Evolutionary conservation across 2,888 invertebrate species (phyloP).

Genomic region (Agrochola macilenta): DNA sequence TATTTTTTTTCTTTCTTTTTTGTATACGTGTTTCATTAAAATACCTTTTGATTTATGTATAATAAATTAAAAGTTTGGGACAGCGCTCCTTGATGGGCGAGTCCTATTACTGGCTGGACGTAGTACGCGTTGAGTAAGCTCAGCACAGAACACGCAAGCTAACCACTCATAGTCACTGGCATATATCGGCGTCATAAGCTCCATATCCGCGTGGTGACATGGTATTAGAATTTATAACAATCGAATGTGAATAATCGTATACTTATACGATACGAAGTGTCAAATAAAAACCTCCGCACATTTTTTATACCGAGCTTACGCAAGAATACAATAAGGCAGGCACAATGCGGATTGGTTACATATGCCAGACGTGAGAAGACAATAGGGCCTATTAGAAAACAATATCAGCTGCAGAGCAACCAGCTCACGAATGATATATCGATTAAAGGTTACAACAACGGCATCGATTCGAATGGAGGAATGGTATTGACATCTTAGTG

Average conservation of each 20-base stretch:
- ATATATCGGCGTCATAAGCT: too few species aligned
- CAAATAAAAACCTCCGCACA: constrained; percentile 44
- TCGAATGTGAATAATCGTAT: constrained; percentile 45
- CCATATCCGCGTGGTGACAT: constrained; percentile 4
- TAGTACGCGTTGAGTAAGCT: too few species aligned
- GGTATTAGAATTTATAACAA: constrained; percentile 12
- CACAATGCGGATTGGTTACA: constrained; percentile 71
- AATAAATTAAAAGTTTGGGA: too few species aligned
- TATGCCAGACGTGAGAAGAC: constrained; percentile 68
- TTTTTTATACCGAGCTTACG: constrained; percentile 57
- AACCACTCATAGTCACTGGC: too few species aligned
- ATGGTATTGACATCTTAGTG: constrained; percentile 72
- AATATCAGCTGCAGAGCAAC: constrained; percentile 70
- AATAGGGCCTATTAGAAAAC: constrained; percentile 76
- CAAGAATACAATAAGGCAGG: constrained; percentile 70
- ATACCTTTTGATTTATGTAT: too few species aligned
- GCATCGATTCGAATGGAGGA: constrained; percentile 64
- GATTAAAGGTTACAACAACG: constrained; percentile 65
- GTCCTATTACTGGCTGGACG: too few species aligned
- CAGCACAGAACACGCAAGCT: too few species aligned
- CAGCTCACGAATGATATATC: constrained; percentile 73
- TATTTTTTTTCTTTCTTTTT: too few species aligned
- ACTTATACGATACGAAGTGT: constrained; percentile 11
- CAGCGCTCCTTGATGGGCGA: too few species aligned
- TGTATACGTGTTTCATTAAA: too few species aligned